phyloP scores from a whole-genome alignment of 2,113 vertebrate genomes.

The Pholis gunnellus region DNA sequence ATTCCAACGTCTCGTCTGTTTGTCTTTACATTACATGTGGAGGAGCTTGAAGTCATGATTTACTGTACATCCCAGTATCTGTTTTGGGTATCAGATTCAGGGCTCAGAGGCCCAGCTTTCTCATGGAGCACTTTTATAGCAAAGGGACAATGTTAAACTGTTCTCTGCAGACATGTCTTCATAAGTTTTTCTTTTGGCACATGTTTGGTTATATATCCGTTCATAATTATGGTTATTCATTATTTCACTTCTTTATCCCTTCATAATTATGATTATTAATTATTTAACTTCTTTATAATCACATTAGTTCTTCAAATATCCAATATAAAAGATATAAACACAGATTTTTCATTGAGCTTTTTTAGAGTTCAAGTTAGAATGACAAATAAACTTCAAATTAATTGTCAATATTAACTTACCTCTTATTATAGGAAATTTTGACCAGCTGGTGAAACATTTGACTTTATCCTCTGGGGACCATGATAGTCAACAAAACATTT shows the following conservation, averaged over 20 bases:
- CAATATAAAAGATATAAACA: too few species aligned
- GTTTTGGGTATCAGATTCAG: slow-evolving; percentile 63
- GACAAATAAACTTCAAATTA: neutral
- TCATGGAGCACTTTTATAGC: slow-evolving; percentile 34
- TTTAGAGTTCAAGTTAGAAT: neutral
- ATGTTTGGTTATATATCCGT: neutral
- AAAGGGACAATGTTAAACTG: slow-evolving; percentile 11
- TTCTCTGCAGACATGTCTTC: slow-evolving; percentile 9
- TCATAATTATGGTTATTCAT: neutral
- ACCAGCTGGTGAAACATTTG: neutral
- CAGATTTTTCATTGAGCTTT: too few species aligned
- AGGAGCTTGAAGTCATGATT: slow-evolving; percentile 17
- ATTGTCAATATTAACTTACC: neutral
- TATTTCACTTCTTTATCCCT: neutral
- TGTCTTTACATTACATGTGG: slow-evolving; percentile 43
- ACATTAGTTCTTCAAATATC: neutral
- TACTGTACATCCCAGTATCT: slow-evolving; percentile 27
- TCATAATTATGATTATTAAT: too few species aligned
- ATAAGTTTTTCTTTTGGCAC: slow-evolving; percentile 4
- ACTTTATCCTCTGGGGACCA: neutral
- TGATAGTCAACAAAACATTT: neutral
- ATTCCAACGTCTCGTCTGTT: slow-evolving; percentile 1
- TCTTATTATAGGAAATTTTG: too few species aligned
- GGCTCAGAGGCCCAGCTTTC: slow-evolving; percentile 23
- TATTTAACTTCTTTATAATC: neutral